Evolutionary conservation across 2,113 vertebrate species (phyloP).

Genomic region (Amphilophus citrinellus): DNA sequence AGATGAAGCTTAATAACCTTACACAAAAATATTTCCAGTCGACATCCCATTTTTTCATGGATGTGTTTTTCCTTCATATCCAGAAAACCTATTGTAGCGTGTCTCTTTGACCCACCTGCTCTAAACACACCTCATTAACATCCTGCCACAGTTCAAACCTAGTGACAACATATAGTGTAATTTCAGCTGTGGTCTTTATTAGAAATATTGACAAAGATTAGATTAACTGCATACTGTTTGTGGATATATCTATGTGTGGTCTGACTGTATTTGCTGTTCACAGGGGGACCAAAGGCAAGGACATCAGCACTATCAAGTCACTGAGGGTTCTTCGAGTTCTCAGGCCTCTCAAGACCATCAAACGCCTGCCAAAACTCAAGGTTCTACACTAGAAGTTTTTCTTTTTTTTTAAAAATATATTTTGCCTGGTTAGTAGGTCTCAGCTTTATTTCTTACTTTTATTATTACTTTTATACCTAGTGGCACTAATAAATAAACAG

Average conservation of each 20-base stretch:
- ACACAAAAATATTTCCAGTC: neutral
- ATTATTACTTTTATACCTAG: neutral
- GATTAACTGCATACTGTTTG: neutral
- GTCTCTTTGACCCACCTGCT: slow-evolving; percentile 16
- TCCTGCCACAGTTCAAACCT: neutral
- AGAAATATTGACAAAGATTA: neutral
- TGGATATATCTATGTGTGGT: neutral
- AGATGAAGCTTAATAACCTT: neutral
- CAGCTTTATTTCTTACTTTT: neutral
- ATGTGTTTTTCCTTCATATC: neutral
- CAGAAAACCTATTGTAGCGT: neutral
- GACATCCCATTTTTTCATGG: neutral
- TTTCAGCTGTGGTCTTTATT: neutral
- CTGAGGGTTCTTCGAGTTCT: slow-evolving; percentile 93
- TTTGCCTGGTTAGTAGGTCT: neutral
- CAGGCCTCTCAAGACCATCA: slow-evolving; percentile 96
- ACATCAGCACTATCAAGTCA: slow-evolving; percentile 98
- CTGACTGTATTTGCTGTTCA: slow-evolving; percentile 65
- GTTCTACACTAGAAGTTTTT: slow-evolving; percentile 41
- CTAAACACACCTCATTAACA: slow-evolving; percentile 20
- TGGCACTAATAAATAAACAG: neutral
- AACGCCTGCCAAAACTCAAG: slow-evolving; percentile 95
- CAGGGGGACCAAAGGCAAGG: slow-evolving; percentile 97
- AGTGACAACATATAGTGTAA: neutral
- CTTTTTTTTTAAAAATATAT: neutral